Base-by-base conservation (phyloP, 2,888 invertebrate genomes). In the Noctua janthe region DNA sequence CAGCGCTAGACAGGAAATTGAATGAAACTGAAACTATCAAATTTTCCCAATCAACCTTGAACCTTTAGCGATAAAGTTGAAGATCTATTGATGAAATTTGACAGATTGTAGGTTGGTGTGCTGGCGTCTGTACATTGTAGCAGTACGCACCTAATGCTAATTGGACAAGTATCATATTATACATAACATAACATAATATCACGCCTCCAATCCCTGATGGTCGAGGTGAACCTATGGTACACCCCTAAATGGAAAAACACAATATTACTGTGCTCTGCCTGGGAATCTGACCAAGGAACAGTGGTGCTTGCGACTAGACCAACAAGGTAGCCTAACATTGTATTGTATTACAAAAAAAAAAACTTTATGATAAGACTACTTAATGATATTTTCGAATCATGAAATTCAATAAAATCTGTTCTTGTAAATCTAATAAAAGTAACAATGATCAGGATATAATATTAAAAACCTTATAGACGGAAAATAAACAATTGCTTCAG, bases 401-500 rank as follows among this genome's bases (percentile, higher is more conserved):
- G 13, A 59, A 71, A 51, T 20, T 7, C 6, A 51, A 74, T 54
- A 54, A 64, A 64, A 56, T 73, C 17, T 56, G 11, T 15, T 56
- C 8, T 82, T 39, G 39, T 20, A 1, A 43, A 35, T 43, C 13
- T 71, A 66, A 56, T 56, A 64, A 76, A 66, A 39, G 2, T 43
- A 67, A 67, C 10, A 74, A 74, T 43, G 73, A 49, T 66, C 20
- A 71, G 43, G 15, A 71, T 29, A 62, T 71, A 66, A 71, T 59
- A 23, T 51, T 49, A 62, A 29, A 17, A 47, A 43, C 15, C 15
- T 20, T n/a, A 17, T n/a, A 59, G n/a, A 20, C 66, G 47, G n/a
- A 39, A 71, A 78, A 43, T 78, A 3, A 66, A 66, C 35, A 20
- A 74, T 20, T 39, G 47, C 29, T 74, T 74, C 15, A 2, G 47